Percentiles rank a stretch among this genome's conserved stretches.
Evolutionary conservation across 2,888 invertebrate species (phyloP).

Genomic region (Aphidoletes aphidimyza): DNA sequence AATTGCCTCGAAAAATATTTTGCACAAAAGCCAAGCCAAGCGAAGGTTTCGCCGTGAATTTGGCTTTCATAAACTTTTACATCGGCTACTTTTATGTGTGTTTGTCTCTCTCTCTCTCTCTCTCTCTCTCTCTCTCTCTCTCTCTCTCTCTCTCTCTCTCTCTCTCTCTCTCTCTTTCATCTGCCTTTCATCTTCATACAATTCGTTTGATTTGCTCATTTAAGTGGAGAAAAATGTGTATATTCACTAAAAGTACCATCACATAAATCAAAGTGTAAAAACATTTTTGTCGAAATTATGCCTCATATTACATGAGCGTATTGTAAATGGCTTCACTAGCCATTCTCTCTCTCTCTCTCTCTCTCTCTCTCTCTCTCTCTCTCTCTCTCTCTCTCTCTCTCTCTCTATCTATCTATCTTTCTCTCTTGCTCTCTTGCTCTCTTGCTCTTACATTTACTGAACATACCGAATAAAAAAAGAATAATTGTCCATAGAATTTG

Average conservation of each 20-base stretch:
- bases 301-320: slow-evolving; percentile 25
- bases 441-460: no score
- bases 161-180: neutral
- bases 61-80: slow-evolving; percentile 21
- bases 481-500: neutral
- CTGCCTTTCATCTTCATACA: neutral
- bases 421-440: no score
- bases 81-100: neutral
- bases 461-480: no score
- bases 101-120: neutral
- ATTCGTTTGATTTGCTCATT: slow-evolving; percentile 15
- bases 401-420: no score
- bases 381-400: neutral
- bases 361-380: neutral
- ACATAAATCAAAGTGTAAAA: slow-evolving; percentile 47
- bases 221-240: slow-evolving; percentile 45
- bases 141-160: slow-evolving; percentile 11
- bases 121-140: neutral
- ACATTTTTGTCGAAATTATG: slow-evolving; percentile 51
- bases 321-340: slow-evolving; percentile 23
- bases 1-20: neutral
- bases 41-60: neutral
- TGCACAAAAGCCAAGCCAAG: neutral
- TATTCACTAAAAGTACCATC: slow-evolving; percentile 42
- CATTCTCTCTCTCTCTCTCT: neutral